Evolutionary conservation across 2,797 vertebrate genomes (phyloP).

Genomic region (Clarias fuscus): DNA sequence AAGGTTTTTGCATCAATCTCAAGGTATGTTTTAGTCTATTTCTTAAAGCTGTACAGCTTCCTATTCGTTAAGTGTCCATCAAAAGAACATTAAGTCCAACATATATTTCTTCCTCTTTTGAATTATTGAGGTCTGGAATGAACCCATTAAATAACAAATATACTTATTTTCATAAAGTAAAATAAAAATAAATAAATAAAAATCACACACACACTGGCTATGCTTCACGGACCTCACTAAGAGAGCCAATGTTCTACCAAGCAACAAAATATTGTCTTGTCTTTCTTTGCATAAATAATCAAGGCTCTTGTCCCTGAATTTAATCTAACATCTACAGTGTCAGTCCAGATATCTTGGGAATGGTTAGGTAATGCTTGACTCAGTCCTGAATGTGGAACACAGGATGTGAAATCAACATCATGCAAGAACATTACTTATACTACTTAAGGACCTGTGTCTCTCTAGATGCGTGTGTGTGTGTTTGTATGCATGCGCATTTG

Average conservation of each 20-base stretch:
- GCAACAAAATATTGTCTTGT: slow-evolving; percentile 48
- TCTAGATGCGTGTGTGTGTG: neutral
- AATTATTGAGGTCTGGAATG: slow-evolving; percentile 1
- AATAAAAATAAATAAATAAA: neutral
- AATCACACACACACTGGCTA: neutral
- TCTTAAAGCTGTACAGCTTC: neutral
- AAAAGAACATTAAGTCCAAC: neutral
- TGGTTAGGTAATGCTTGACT: slow-evolving; percentile 51
- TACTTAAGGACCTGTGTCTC: neutral
- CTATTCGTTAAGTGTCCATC: neutral
- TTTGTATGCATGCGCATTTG: neutral
- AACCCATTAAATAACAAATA: slow-evolving; percentile 4
- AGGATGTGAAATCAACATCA: neutral
- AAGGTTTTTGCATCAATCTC: neutral
- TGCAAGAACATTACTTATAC: neutral
- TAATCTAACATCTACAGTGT: slow-evolving; percentile 39
- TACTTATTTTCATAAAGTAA: neutral
- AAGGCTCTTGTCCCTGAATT: slow-evolving; percentile 75
- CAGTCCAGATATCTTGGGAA: slow-evolving; percentile 24
- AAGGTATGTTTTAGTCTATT: neutral
- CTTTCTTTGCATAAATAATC: slow-evolving; percentile 75
- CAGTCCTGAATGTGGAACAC: slow-evolving; percentile 16
- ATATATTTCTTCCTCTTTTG: too few species aligned
- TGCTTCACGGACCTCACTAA: neutral
- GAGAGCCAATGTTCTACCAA: slow-evolving; percentile 48